These are phyloP conservation scores for Noctua janthe DNA, from an alignment of 2,888 invertebrate species.

Conservation along the genomic window DNA sequence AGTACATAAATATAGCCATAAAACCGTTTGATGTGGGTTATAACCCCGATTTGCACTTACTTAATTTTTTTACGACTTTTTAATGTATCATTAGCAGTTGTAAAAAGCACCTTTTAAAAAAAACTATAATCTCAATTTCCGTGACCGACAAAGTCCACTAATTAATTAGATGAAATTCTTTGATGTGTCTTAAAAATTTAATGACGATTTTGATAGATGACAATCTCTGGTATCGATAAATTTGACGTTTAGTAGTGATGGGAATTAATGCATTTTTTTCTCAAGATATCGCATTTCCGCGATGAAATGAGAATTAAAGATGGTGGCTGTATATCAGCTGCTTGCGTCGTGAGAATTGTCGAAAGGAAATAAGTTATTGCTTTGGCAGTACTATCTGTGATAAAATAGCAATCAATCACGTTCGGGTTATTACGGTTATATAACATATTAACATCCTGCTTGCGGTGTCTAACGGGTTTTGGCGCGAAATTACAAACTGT, in stretches of 20 bases:
- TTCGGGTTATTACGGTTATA: slow-evolving; percentile 34
- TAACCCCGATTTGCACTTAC: slow-evolving; percentile 60
- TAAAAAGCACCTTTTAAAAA: slow-evolving; percentile 52
- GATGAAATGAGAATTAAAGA: slow-evolving; percentile 22
- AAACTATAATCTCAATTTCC: slow-evolving; percentile 37
- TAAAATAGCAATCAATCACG: slow-evolving; percentile 50
- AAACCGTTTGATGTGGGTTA: slow-evolving; percentile 38
- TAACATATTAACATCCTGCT: slow-evolving; percentile 45
- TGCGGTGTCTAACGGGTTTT: slow-evolving; percentile 10
- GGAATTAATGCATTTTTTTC: slow-evolving; percentile 47
- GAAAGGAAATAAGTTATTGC: slow-evolving; percentile 56
- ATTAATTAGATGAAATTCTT: slow-evolving; percentile 56
- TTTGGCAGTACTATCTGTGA: slow-evolving; percentile 28
- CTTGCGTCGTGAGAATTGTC: slow-evolving; percentile 51
- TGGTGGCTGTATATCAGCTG: slow-evolving; percentile 26
- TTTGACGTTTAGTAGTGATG: slow-evolving; percentile 27
- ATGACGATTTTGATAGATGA: slow-evolving; percentile 48
- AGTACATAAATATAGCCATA: slow-evolving; percentile 47
- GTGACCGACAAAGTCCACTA: slow-evolving; percentile 44
- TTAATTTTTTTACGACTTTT: slow-evolving; percentile 61
- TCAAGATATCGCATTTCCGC: slow-evolving; percentile 49
- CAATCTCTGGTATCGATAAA: slow-evolving; percentile 35
- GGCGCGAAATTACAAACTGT: slow-evolving; percentile 8
- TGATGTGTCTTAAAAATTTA: slow-evolving; percentile 15
- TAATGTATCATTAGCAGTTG: slow-evolving; percentile 55